Base-by-base conservation (phyloP, 2,797 vertebrate genomes). In the Schizothorax lantsangensis region DNA sequence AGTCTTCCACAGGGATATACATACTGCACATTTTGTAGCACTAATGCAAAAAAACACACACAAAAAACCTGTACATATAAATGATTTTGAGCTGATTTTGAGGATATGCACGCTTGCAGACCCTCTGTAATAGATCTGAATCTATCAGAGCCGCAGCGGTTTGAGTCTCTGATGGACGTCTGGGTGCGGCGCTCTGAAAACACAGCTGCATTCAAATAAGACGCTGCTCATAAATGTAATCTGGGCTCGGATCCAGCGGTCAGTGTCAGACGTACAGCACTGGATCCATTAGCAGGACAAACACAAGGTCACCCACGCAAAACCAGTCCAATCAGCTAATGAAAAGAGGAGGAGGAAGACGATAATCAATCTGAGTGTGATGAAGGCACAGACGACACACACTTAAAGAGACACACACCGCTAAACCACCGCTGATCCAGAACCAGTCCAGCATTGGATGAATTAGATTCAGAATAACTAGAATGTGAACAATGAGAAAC, bases 311-410 rank as follows among this genome's bases (percentile, higher is more conserved):
- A 36, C 81, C 8, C n/a, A 4, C 54, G 2, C 74, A 66, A 10
- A n/a, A 69, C 47, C 71, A 79, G 43, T 52, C 62, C 93, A 95
- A 95, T 95, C 92, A 95, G 93, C 66, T 94, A 95, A 95, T 95
- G 95, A 93, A 88, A 90, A 75, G 82, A 72, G 54, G 43, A 79
- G 57, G 87, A 47, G 40, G 30, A 80, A 45, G 73, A 73, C 23
- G 0, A 59, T 14, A 36, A 88, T 88, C 83, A 88, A 81, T 88
- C 78, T 47, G 69, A 84, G 57, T 52, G 72, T 12, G 40, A 45
- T 33, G 52, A 49, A 79, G 54, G 43, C 43, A 45, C 45, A 62
- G 33, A 43, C 40, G 30, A 77, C 74, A 21, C 33, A 21, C 0
- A 14, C 47, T 54, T 54, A 77, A 78, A 78, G 75, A 78, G 3